Percentiles rank a stretch among this genome's conserved stretches.
phyloP scores from a whole-genome alignment of 2,888 invertebrate species.

The Lissonota sp. region DNA sequence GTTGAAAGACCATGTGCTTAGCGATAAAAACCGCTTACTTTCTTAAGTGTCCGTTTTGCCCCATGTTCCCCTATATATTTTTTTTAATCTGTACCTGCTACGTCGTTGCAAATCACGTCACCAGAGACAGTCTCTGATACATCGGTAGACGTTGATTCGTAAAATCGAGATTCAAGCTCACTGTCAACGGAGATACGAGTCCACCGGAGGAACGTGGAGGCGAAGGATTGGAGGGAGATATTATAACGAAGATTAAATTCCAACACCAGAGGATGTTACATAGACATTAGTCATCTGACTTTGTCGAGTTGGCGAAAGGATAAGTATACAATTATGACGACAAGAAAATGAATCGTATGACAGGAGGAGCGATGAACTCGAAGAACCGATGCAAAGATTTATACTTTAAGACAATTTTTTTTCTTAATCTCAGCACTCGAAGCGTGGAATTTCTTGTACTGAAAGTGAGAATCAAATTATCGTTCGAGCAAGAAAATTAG shows the following conservation, averaged over 20 bases:
- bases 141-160: conserved; percentile 27
- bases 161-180: conserved; percentile 47
- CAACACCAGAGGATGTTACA: conserved; percentile 19
- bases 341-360: neutral
- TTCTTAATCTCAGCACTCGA: too few species aligned
- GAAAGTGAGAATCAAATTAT: conserved; percentile 4
- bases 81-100: conserved; percentile 44
- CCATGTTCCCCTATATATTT: too few species aligned
- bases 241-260: conserved; percentile 65
- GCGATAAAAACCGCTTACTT: too few species aligned
- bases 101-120: conserved; percentile 36
- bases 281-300: conserved; percentile 56
- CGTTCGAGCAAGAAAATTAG: conserved; percentile 2
- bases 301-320: conserved; percentile 29
- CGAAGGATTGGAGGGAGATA: conserved; percentile 24
- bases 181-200: neutral
- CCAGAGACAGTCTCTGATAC: neutral
- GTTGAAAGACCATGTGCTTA: too few species aligned
- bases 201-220: neutral
- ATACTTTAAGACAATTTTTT: too few species aligned
- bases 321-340: neutral
- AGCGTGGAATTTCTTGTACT: too few species aligned
- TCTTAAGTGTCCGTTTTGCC: too few species aligned
- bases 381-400: neutral
- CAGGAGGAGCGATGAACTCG: neutral